These are phyloP conservation scores for Rhagoletis zephyria DNA, from an alignment of 1,140 invertebrate genomes.

Conservation along the genomic window DNA sequence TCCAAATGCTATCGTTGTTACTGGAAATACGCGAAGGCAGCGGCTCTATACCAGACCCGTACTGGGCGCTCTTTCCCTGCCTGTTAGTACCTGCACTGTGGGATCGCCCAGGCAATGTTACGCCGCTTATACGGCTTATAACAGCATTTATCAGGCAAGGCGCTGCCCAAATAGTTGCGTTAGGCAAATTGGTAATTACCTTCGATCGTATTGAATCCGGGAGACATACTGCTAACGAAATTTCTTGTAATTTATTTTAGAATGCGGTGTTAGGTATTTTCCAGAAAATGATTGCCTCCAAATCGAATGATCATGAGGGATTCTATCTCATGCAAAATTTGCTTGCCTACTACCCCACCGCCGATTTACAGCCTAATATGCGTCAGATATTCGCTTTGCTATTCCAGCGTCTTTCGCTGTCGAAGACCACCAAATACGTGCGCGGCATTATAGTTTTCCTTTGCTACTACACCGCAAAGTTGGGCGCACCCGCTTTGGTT, in stretches of 20 bases:
- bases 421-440: conserved; percentile 95
- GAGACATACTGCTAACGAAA: too few relatives aligned
- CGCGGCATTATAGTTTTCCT: conserved; percentile 92
- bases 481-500: conserved; percentile 82
- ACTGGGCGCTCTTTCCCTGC: conserved; percentile 91
- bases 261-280: conserved; percentile 93
- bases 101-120: conserved; percentile 93
- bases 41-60: conserved; percentile 82
- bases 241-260: conserved; percentile 70
- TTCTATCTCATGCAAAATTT: conserved; percentile 91
- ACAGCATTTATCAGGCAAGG: conserved; percentile 87
- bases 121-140: conserved; percentile 89
- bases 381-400: conserved; percentile 92
- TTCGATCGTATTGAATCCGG: too few relatives aligned
- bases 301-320: conserved; percentile 96
- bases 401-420: conserved; percentile 91
- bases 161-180: conserved; percentile 80
- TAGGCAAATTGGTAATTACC: conserved; percentile 79
- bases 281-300: conserved; percentile 96
- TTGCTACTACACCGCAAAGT: conserved; percentile 86
- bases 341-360: conserved; percentile 81
- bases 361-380: conserved; percentile 82
- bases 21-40: conserved; percentile 83
- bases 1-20: conserved; percentile 94
- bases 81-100: conserved; percentile 90